Base-by-base conservation (phyloP, 2,888 invertebrate genomes). In the Plagodis pulveraria region DNA sequence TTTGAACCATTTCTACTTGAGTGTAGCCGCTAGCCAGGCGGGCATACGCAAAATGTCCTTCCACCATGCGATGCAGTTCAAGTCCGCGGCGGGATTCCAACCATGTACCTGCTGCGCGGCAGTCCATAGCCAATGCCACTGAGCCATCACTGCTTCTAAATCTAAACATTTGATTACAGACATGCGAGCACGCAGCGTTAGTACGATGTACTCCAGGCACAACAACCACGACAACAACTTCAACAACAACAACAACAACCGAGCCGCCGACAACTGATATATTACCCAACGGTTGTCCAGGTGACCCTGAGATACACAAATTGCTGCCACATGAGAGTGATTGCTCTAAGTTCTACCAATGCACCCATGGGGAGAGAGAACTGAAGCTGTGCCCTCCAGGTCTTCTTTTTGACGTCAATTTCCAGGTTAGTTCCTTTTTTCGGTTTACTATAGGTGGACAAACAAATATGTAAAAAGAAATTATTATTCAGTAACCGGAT, bases 261-360 rank as follows among this genome's bases (percentile, higher is more conserved):
- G 34, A 22, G 38, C 52, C 53, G n/a, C 45, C 49, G 11, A 22
- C 45, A 11, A 44, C 53, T 41, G 53, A 58, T 1, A 40, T 53
- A 6, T 22, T 50, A 12, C 58, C 54, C 0, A 59, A 54, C 32
- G 58, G 62, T 6, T 62, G 62, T 48, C 57, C 62, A 0, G 53
- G 79, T 61, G 33, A 82, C 50, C 70, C 65, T 48, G 40, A 58
- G 22, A 55, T 71, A 5, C 77, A 84, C 33, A 65, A 63, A 32
- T 60, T 87, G 45, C 56, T 87, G 8, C 76, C 80, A 0, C 85
- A 87, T 45, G 83, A 83, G 58, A 74, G 62, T 0, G 78, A 84
- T 56, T 87, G 86, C 63, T 59, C 69, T 0, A 76, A 75, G 56
- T 87, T 64, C 65, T 86, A 86, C 51, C 71, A 71, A 4, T 87